phyloP scores from a whole-genome alignment of 2,113 vertebrate genomes.

The Pyrgilauda ruficollis region DNA sequence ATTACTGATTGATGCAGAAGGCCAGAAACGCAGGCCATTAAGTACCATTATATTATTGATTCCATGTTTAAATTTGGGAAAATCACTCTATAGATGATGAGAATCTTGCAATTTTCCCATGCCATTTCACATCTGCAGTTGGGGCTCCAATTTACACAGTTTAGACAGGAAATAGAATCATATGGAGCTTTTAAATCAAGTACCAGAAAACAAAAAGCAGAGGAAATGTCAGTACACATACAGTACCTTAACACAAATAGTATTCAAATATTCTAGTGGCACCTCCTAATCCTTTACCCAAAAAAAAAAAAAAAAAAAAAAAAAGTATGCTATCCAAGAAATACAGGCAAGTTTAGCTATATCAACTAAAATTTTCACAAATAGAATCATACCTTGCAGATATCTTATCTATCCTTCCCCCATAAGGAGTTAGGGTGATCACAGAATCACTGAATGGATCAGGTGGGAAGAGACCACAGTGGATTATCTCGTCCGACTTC shows the following conservation, averaged over 20 bases:
- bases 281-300: not conserved
- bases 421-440: not conserved
- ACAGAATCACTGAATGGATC: not conserved
- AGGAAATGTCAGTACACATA: not conserved
- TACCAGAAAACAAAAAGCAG: not conserved
- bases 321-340: not conserved
- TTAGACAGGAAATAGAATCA: not conserved
- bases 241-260: not conserved
- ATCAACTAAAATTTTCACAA: not conserved
- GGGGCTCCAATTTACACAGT: not conserved
- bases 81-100: not conserved
- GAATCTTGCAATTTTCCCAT: not conserved
- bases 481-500: not conserved
- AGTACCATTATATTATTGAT: conserved; percentile 30
- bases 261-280: not conserved
- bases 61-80: conserved; percentile 9
- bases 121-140: not conserved
- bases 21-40: conserved; percentile 25
- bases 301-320: not conserved
- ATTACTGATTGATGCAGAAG: conserved; percentile 23
- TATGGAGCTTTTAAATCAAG: not conserved
- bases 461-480: not conserved
- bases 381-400: not conserved
- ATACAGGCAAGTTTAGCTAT: not conserved
- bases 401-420: not conserved